These are phyloP conservation scores for Drosophila triauraria DNA, from an alignment of 1,140 invertebrate species.

Conservation along the genomic window DNA sequence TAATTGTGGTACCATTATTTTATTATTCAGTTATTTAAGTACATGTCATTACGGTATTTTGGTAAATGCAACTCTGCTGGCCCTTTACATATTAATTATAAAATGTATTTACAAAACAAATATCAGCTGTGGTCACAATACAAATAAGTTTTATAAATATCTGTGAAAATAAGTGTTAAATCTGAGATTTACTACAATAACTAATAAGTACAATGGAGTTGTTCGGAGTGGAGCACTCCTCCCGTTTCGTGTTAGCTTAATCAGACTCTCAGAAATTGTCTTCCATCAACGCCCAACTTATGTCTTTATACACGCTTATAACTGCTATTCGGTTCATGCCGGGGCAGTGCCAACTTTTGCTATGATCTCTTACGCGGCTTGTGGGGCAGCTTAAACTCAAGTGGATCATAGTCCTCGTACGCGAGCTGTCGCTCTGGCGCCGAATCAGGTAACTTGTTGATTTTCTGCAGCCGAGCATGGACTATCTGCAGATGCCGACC, in stretches of 20 bases:
- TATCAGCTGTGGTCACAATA: background rate
- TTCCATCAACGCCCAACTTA: constrained; percentile 1
- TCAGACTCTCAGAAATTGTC: constrained; percentile 26
- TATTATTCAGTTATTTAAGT: constrained; percentile 31
- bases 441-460: constrained; percentile 80
- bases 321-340: background rate
- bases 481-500: constrained; percentile 90
- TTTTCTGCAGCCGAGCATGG: constrained; percentile 74
- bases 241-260: constrained; percentile 24
- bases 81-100: constrained; percentile 9
- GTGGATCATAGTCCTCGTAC: constrained; percentile 79
- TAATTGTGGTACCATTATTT: background rate
- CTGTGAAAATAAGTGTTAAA: constrained; percentile 28
- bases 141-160: constrained; percentile 30
- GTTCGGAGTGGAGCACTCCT: constrained; percentile 2
- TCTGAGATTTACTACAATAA: constrained; percentile 23
- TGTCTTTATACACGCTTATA: constrained; percentile 37
- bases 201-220: constrained; percentile 42
- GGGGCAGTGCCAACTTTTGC: constrained; percentile 26
- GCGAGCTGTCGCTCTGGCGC: constrained; percentile 77
- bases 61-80: constrained; percentile 35
- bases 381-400: constrained; percentile 67
- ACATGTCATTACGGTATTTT: constrained; percentile 25
- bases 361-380: constrained; percentile 58
- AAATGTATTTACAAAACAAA: constrained; percentile 50